Conservation (phyloP, 1,140 invertebrate genomes). For the Diabrotica undecimpunctata region DNA sequence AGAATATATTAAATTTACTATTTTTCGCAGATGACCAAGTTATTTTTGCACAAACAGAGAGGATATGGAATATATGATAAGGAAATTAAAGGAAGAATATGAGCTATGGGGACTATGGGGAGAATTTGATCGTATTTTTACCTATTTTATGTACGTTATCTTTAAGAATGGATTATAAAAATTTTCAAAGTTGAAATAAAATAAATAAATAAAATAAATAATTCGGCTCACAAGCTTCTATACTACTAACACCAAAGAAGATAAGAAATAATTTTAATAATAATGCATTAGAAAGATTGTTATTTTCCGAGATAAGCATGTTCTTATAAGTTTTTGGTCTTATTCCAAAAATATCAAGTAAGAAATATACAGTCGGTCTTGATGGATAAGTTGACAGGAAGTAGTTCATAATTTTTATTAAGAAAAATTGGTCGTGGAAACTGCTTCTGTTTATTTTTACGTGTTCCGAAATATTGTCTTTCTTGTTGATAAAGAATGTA, state of each 20-base stretch:
- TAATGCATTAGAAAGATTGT: constrained; percentile 2
- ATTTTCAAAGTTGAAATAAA: no score
- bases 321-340: not conserved
- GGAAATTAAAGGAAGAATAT: no score
- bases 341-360: not conserved
- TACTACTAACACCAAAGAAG: not conserved
- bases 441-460: not conserved
- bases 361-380: not conserved
- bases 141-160: no score
- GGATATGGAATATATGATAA: no score
- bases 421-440: not conserved
- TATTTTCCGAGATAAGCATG: not conserved
- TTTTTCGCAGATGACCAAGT: no score
- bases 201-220: no score
- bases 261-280: constrained; percentile 10
- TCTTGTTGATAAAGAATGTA: not conserved
- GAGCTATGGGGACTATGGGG: no score
- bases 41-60: no score
- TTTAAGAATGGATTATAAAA: no score
- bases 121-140: no score
- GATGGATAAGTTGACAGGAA: not conserved
- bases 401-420: constrained; percentile 3
- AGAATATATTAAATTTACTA: no score
- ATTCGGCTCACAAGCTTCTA: not conserved
- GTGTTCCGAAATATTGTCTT: not conserved